Conservation (phyloP, 2,888 invertebrate genomes). For the Ctena decussata region DNA sequence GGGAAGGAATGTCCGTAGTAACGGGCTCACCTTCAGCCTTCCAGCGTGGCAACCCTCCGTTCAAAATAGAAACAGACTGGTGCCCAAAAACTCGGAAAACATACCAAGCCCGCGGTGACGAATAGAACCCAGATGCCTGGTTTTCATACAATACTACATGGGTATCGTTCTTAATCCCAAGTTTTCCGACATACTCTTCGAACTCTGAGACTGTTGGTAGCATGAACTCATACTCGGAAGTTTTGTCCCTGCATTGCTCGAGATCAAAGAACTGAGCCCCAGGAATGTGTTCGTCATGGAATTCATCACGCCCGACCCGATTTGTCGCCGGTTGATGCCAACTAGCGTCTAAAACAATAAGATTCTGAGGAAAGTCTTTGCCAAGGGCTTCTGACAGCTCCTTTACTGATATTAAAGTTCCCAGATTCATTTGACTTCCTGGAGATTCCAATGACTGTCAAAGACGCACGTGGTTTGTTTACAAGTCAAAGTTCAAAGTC, state of each 20-base stretch:
- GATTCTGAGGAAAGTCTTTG: background rate
- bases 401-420: background rate
- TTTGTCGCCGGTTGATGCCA: slow-evolving; percentile 78
- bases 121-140: slow-evolving; percentile 71
- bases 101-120: slow-evolving; percentile 81
- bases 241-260: slow-evolving; percentile 77
- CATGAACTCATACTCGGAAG: slow-evolving; percentile 72
- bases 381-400: background rate
- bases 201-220: slow-evolving; percentile 75
- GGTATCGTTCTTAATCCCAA: slow-evolving; percentile 76
- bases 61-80: slow-evolving; percentile 73
- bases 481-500: too few species aligned
- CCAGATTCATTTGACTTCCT: background rate
- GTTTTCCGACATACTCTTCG: slow-evolving; percentile 74
- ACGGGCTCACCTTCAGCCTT: slow-evolving; percentile 56
- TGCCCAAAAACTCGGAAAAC: slow-evolving; percentile 81
- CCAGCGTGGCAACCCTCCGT: slow-evolving; percentile 82
- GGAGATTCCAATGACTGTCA: background rate
- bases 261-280: slow-evolving; percentile 82
- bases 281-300: slow-evolving; percentile 77
- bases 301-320: slow-evolving; percentile 73
- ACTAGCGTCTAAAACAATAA: slow-evolving; percentile 74
- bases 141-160: slow-evolving; percentile 83
- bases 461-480: too few species aligned
- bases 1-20: slow-evolving; percentile 32